Base-by-base conservation (phyloP, 2,888 invertebrate genomes). In the Agriotes lineatus region DNA sequence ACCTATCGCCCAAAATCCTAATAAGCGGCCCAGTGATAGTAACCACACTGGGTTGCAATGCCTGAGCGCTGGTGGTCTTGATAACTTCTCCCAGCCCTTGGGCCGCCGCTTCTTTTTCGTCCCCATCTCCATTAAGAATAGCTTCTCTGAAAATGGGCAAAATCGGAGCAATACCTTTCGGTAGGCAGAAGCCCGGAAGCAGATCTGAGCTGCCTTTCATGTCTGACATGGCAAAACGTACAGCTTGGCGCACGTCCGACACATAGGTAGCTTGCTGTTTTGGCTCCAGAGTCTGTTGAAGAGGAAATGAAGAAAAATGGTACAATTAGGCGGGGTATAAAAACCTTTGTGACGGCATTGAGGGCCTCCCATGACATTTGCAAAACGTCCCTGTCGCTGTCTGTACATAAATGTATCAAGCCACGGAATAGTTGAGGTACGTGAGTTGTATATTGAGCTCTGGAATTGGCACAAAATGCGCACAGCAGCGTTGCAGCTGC, bases 21-120 rank as follows among this genome's bases (percentile, higher is more conserved):
- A 99, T 99, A 71, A 99, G 88, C 0, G 99, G 99, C 0, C 99
- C 99, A 2, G 99, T 99, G 78, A 99, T 96, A 82, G 96, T 95
- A 70, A 99, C 95, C 2, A 99, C 98, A 54, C 97, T 97, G 0
- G 97, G 95, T 83, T 97, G 96, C 64, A 99, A 86, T 3, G 97
- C 96, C 59, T 91, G 88, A 0, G 97, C 90, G 73, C 93, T 95
- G 4, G 97, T 96, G 68, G 95, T 85, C 79, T 88, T 88, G 80
- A 97, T 96, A 12, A 96, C 89, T 82, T 91, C 91, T 3, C 86
- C 87, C 76, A 99, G 86, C 72, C 97, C 97, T 80, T 95, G 91
- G 5, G 98, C 96, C 0, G 98, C 97, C 73, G 93, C 93, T 85
- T 98, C 99, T 83, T 99, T 99, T 81, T 96, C 92, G 74, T 99